Base-by-base conservation (phyloP, 92 coral and sea anemone genomes). In the Phenganax marumi region DNA sequence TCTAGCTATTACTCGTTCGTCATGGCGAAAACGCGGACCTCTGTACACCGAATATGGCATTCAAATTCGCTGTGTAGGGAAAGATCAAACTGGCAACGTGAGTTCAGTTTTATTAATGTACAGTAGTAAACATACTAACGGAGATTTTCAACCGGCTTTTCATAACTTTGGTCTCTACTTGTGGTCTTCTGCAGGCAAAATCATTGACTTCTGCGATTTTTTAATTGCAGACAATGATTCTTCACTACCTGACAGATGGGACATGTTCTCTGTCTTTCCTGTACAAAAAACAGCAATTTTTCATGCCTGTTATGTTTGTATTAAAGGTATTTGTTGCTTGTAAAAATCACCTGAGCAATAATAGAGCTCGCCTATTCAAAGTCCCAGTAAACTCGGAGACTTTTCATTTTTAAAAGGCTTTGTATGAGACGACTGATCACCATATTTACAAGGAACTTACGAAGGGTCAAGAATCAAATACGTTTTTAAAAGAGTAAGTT, bases 11-110 rank as follows among this genome's bases (percentile, higher is more conserved):
- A 80, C 77, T 25, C 88, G 98, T 63, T 81, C 97, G 10, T 81
- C 93, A 6, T 94, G 97, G 98, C 93, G 90, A 52, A 84, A 81
- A 16, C 93, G 93, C 80, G 99, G 99, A 2, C 92, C 97, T 56
- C 82, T 92, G 22, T 96, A 89, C 77, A 96, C 99, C 73, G 99
- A 96, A 68, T 96, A 85, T 86, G 99, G 97, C 9, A 79, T 95
- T 63, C 97, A 90, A 79, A 92, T 95, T 87, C 91, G 98, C 75
- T 95, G 91, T 71, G 98, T 92, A 10, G 90, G 87, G 75, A 89
- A 81, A 55, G 98, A 95, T 76, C 97, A 95, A 80, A 89, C 97
- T 25, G 98, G 95, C 74, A 83, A 73, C 78, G 98, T 94, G 26
- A 90, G 97, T 93, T 49, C 19, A 18, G 19, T n/a, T n/a, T n/a